These are phyloP conservation scores for roundworm (Caenorhabditis elegans) DNA, from an alignment of 1,140 invertebrate species.

Conservation along the genomic window WBcel235 BX284605.5:9284001-9284500, in stretches of 20 bases:
- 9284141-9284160: background rate
- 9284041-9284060: no score
- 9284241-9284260: background rate
- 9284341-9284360: conserved; percentile 32
- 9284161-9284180: background rate
- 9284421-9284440: background rate
- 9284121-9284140: conserved; percentile 19
- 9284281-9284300: background rate
- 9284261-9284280: background rate
- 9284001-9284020: no score
- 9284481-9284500: background rate
- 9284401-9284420: background rate
- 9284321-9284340: background rate
- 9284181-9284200: conserved; percentile 8
- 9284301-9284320: background rate
- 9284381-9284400: background rate
- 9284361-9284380: conserved; percentile 10
- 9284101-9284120: no score
- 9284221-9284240: no score
- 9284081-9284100: no score
- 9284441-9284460: conserved; percentile 18
- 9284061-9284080: no score
- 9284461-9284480: background rate
- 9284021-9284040: background rate
- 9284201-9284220: conserved; percentile 10